These are phyloP conservation scores for Fratercula arctica DNA, from an alignment of 2,797 vertebrate species.

Conservation along the genomic window DNA sequence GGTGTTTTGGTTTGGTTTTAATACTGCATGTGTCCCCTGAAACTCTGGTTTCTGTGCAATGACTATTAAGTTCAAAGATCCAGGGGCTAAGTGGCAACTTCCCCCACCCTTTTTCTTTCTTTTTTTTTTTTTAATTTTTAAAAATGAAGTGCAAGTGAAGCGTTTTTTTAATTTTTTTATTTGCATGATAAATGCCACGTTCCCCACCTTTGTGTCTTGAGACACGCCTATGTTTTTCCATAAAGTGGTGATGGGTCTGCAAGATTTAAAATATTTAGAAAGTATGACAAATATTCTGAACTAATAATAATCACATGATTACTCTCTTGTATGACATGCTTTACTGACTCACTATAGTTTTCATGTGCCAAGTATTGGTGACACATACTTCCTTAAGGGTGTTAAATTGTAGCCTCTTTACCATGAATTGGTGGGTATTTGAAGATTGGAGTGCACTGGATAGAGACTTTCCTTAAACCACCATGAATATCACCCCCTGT, in stretches of 20 bases:
- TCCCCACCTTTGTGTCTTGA: not conserved
- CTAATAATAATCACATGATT: not conserved
- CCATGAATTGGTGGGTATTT: not conserved
- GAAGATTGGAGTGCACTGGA: not conserved
- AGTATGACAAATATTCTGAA: not conserved
- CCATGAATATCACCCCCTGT: not conserved
- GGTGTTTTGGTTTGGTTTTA: not conserved
- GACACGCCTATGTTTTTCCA: not conserved
- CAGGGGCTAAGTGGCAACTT: not conserved
- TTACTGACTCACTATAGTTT: not conserved
- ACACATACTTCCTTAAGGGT: not conserved
- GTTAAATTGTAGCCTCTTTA: not conserved
- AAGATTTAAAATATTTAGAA: not conserved
- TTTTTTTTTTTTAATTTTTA: not conserved
- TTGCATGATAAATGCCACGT: not conserved
- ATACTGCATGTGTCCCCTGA: not conserved
- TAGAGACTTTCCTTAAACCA: not conserved
- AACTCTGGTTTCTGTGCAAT: not conserved
- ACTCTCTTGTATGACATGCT: not conserved
- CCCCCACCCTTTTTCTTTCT: not conserved
- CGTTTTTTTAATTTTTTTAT: not conserved
- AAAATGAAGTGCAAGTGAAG: not conserved
- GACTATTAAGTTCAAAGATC: not conserved
- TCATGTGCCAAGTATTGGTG: accelerated
- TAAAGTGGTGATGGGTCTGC: not conserved